Evolutionary conservation across 2,797 vertebrate genomes (phyloP).

Genomic region (Parauchenoglanis punctatus): DNA sequence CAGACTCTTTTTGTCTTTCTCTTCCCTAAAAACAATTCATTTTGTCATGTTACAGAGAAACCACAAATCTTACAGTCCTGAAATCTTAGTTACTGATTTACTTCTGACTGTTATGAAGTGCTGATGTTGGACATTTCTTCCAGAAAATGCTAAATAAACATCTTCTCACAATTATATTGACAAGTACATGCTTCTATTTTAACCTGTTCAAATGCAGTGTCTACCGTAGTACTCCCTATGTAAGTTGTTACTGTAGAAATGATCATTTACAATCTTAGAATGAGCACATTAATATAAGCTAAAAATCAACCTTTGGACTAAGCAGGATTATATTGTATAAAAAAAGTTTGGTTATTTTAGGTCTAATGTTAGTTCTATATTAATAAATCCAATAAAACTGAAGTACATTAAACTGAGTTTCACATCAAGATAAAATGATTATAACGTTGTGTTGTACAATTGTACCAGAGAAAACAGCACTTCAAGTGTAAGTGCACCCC

Average conservation of each 20-base stretch:
- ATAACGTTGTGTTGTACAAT: not conserved
- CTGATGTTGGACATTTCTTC: not conserved
- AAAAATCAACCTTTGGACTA: not conserved
- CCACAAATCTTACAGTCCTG: not conserved
- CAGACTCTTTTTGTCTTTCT: not conserved
- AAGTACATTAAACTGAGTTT: not conserved
- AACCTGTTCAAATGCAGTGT: not conserved
- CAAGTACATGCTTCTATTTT: not conserved
- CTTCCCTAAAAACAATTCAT: not conserved
- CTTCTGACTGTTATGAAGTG: not conserved
- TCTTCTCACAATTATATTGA: not conserved
- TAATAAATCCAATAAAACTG: not conserved
- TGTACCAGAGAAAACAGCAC: not conserved
- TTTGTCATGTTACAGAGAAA: not conserved
- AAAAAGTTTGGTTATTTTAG: no score
- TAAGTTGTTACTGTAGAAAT: not conserved
- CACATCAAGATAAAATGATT: not conserved
- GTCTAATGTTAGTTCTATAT: no score
- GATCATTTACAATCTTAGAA: not conserved
- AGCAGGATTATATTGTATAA: not conserved
- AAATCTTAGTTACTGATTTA: not conserved
- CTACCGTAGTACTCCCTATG: not conserved
- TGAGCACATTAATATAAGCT: not conserved
- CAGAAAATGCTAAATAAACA: not conserved
- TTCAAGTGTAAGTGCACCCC: not conserved